Conservation (phyloP, 1,140 invertebrate species). For the Drosophila teissieri region DNA sequence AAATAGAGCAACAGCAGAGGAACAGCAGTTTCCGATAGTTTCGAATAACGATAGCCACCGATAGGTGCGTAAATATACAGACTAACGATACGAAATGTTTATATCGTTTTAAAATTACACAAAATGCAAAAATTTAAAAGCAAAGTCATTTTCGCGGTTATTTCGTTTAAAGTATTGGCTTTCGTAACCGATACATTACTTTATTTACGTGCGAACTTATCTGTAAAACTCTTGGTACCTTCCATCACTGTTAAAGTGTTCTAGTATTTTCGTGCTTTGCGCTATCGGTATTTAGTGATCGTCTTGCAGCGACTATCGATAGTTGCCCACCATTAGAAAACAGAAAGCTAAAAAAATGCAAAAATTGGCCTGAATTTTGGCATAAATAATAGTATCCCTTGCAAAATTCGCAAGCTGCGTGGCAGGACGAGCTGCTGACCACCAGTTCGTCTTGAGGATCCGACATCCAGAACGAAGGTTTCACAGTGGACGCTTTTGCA, state of each 20-base stretch:
- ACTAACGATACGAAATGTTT: too few relatives aligned
- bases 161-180: too few relatives aligned
- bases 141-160: too few relatives aligned
- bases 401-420: not conserved
- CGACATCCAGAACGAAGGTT: not conserved
- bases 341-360: conserved; percentile 8
- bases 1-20: too few relatives aligned
- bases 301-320: not conserved
- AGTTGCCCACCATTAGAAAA: conserved; percentile 5
- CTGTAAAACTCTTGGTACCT: not conserved
- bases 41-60: not conserved
- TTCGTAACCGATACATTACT: too few relatives aligned
- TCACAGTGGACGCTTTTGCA: conserved; percentile 1
- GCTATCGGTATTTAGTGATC: not conserved
- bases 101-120: too few relatives aligned
- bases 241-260: not conserved
- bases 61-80: too few relatives aligned
- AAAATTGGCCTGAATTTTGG: not conserved
- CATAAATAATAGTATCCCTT: not conserved
- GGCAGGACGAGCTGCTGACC: conserved; percentile 6
- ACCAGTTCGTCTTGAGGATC: not conserved
- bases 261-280: not conserved
- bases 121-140: too few relatives aligned
- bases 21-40: not conserved
- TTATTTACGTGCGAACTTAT: too few relatives aligned